Conservation (phyloP, 2,797 vertebrate genomes). For the Pachyuromys duprasi region DNA sequence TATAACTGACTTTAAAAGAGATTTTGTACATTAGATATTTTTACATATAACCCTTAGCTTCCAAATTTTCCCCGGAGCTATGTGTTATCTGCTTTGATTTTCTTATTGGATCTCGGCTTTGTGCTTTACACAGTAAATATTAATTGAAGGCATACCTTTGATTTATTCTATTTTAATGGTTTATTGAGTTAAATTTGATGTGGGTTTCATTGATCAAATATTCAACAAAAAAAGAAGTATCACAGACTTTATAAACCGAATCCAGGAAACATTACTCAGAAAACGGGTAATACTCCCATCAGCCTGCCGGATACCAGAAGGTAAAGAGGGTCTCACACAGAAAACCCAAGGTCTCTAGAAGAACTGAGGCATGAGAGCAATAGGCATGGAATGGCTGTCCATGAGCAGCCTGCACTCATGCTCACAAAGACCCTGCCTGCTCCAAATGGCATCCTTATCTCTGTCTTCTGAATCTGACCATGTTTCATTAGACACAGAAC, state of each 20-base stretch:
- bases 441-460: neutral
- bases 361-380: neutral
- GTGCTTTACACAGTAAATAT: conserved; percentile 36
- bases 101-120: neutral
- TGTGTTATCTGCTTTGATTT: neutral
- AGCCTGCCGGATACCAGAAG: neutral
- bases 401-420: neutral
- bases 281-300: neutral
- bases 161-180: conserved; percentile 40
- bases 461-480: neutral
- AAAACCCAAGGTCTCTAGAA: neutral
- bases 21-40: neutral
- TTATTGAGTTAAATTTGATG: conserved; percentile 20
- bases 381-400: neutral
- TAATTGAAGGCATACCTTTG: conserved; percentile 24
- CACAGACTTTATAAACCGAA: neutral
- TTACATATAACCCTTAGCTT: neutral
- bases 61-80: neutral
- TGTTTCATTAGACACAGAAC: neutral
- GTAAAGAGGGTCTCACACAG: neutral
- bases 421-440: neutral
- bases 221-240: conserved; percentile 38
- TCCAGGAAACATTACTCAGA: neutral
- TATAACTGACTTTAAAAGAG: neutral
- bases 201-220: conserved; percentile 53